Conservation (phyloP, 2,888 invertebrate genomes). For the Mongoloraphidia duomilia region DNA sequence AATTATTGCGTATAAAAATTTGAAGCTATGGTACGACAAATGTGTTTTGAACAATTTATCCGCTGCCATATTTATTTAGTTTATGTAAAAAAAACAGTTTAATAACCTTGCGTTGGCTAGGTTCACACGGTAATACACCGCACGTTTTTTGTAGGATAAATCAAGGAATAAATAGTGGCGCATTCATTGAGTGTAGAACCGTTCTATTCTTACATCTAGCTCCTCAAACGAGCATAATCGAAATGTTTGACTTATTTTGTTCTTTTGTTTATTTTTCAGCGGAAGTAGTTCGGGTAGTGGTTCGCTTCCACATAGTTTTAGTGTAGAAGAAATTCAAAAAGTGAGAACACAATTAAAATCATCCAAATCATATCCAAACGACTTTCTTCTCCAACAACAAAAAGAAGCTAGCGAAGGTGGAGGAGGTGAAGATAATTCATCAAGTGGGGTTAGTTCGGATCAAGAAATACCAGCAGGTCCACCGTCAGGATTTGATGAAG, state of each 20-base stretch:
- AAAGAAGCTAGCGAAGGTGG: constrained; percentile 28
- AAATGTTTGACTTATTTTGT: background rate
- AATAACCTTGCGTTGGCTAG: too few species aligned
- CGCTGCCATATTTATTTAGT: too few species aligned
- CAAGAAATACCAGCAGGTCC: constrained; percentile 53
- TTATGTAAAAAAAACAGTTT: too few species aligned
- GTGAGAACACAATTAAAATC: constrained; percentile 71
- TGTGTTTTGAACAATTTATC: too few species aligned
- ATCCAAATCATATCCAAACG: constrained; percentile 77
- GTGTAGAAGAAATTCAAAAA: constrained; percentile 80
- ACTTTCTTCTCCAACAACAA: constrained; percentile 43
- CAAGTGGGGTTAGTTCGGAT: constrained; percentile 77
- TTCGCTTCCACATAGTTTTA: constrained; percentile 72
- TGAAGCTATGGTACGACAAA: background rate
- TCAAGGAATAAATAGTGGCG: too few species aligned
- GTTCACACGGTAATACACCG: too few species aligned
- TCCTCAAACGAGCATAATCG: too few species aligned
- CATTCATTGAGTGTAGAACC: too few species aligned
- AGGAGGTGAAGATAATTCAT: constrained; percentile 79
- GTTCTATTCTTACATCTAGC: too few species aligned
- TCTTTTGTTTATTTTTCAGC: constrained; percentile 29
- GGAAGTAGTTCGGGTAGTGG: constrained; percentile 56
- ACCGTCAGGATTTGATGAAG: constrained; percentile 32
- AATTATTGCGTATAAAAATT: constrained; percentile 2
- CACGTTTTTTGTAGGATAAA: too few species aligned